These are phyloP conservation scores for Drosophila melanosoma DNA, from an alignment of 2,888 invertebrate genomes.

Conservation along the genomic window DNA sequence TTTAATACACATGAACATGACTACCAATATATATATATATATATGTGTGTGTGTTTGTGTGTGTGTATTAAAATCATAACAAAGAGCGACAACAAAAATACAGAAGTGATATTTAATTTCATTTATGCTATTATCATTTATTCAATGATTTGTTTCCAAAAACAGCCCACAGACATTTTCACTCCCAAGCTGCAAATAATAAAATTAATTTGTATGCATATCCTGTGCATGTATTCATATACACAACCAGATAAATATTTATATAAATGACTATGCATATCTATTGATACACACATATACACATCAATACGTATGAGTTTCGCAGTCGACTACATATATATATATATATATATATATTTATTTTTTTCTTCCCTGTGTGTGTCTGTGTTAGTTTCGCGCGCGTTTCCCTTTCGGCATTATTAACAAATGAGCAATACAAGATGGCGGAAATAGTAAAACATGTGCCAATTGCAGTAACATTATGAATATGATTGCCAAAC, in stretches of 20 bases:
- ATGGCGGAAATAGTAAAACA: conserved; percentile 6
- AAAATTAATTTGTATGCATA: conserved; percentile 11
- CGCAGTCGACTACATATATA: background rate
- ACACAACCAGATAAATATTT: conserved; percentile 9
- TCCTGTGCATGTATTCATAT: conserved; percentile 2
- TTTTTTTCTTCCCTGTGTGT: background rate
- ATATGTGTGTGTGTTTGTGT: background rate
- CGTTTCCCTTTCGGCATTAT: conserved; percentile 4
- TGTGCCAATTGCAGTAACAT: conserved; percentile 16
- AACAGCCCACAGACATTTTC: background rate
- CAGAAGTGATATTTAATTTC: conserved; percentile 26
- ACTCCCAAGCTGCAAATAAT: conserved; percentile 12
- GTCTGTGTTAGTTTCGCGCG: background rate
- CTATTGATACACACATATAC: background rate
- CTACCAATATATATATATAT: background rate
- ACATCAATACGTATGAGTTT: background rate
- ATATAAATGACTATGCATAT: conserved; percentile 1
- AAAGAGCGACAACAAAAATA: conserved; percentile 12
- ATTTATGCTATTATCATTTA: conserved; percentile 19
- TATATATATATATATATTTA: background rate
- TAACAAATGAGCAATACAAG: conserved; percentile 22
- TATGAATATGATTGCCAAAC: conserved; percentile 38
- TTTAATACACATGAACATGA: background rate
- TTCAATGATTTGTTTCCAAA: conserved; percentile 17
- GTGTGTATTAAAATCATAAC: background rate